Evolutionary conservation across 2,888 invertebrate species (phyloP), one percentile per base, ranked within the genome.

Genomic region (Protophormia terraenovae): DNA sequence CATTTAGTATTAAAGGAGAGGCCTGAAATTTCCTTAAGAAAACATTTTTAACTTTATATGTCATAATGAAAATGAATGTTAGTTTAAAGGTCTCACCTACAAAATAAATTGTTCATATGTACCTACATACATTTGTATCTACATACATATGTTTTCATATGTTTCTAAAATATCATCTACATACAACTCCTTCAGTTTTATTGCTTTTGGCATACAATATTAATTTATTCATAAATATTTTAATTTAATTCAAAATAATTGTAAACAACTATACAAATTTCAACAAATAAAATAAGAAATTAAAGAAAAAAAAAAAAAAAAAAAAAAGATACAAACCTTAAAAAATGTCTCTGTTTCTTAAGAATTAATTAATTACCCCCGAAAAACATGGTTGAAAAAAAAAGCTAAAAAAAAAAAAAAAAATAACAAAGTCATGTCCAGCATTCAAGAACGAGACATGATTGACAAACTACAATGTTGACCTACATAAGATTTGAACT

Each of bases 391-490:
- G 41, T 58, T 64, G 64, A 29, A 5, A 50, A 64, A 41, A 58
- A 53, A 45, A 50, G 12, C 12, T 12, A 27, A 72, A 27, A 14
- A 62, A 62, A 29, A 32, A 55, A 60, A 55, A 45, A 60, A 53
- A 29, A 35, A 69, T 41, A 38, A 72, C 78, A 78, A 85, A 82
- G 73, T 85, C 85, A 82, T 85, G 85, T 77, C 85, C 82, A 85
- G 64, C 75, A 82, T 82, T 85, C 82, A 82, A 75, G 71, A 82
- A 78, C 78, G 64, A 82, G 75, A 82, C 82, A 85, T 85, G 85
- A 85, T 85, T 85, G 85, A 85, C 85, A 85, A 82, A 85, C 78
- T 58, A 85, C 85, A 85, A 81, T 58, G 85, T 85, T 85, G 85
- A 82, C 85, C 85, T 58, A 85, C 77, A 81, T 84, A 78, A 32